A percentile compares a stretch with the other conserved stretches of the same genome.
phyloP scores from a whole-genome alignment of 92 coral and sea anemone species.

The Epizoanthus scotinus region DNA sequence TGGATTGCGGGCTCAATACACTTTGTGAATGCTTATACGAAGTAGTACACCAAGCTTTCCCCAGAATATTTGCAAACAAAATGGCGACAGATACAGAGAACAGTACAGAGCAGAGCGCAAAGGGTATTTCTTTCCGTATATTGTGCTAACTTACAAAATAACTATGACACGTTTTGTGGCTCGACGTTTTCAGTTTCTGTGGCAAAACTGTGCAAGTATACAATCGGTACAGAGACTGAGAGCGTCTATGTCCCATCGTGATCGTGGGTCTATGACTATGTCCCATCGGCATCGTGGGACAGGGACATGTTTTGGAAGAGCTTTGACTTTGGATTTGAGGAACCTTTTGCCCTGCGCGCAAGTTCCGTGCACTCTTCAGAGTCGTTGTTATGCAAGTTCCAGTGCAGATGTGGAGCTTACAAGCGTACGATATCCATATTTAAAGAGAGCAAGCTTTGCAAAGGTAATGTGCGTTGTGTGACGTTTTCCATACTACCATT shows the following conservation, averaged over 20 bases:
- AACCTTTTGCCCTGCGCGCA: neutral
- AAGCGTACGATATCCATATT: conserved; percentile 73
- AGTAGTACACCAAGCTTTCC: no score
- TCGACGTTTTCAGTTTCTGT: conserved; percentile 16
- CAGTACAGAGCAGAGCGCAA: no score
- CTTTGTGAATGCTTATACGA: neutral
- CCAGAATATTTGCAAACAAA: neutral
- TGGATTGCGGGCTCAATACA: conserved; percentile 68
- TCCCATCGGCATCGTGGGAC: neutral
- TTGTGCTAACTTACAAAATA: neutral
- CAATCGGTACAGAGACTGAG: neutral
- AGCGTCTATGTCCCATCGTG: neutral
- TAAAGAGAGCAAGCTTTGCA: conserved; percentile 73
- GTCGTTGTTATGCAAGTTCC: conserved; percentile 31
- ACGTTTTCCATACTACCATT: no score
- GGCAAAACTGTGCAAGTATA: neutral
- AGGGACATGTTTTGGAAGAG: neutral
- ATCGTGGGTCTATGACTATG: no score
- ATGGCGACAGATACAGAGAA: neutral
- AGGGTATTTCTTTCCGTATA: neutral
- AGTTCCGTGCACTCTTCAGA: neutral
- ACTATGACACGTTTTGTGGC: conserved; percentile 8
- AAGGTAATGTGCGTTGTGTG: conserved; percentile 43
- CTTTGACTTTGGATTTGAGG: no score
- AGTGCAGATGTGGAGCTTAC: conserved; percentile 63